Percentiles rank a stretch among this genome's conserved stretches.
These are phyloP conservation scores for Lepidotrigona ventralis DNA, from an alignment of 1,140 invertebrate genomes.

Conservation along the genomic window DNA sequence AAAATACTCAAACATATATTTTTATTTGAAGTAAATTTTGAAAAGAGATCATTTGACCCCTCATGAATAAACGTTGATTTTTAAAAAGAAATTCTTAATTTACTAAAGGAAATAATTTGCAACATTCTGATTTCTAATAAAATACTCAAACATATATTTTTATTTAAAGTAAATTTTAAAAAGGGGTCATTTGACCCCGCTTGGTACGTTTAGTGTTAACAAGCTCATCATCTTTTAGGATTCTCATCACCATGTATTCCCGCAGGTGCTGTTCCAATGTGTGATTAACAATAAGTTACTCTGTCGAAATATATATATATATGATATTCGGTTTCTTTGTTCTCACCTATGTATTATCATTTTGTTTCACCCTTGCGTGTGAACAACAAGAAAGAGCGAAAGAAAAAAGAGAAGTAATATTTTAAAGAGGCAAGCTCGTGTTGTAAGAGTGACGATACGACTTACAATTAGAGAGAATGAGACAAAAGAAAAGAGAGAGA, in stretches of 20 bases:
- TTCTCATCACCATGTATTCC: neutral
- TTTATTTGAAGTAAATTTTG: too few species aligned
- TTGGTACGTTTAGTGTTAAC: too few species aligned
- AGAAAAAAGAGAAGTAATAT: slow-evolving; percentile 22
- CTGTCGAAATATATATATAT: too few species aligned
- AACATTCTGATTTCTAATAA: too few species aligned
- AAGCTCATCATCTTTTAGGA: slow-evolving; percentile 19
- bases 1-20: too few species aligned
- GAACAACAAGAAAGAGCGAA: neutral
- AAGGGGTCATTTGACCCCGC: too few species aligned
- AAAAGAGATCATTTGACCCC: too few species aligned
- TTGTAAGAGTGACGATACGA: slow-evolving; percentile 35
- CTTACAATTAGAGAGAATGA: slow-evolving; percentile 10
- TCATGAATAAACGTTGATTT: too few species aligned
- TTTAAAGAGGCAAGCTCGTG: slow-evolving; percentile 58
- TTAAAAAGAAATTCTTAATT: too few species aligned
- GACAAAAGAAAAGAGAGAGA: slow-evolving; percentile 35
- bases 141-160: too few species aligned
- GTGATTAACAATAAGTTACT: neutral
- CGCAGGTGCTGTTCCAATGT: slow-evolving; percentile 11
- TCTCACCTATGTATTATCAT: slow-evolving; percentile 37
- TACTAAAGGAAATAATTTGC: too few species aligned
- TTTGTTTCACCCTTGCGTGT: slow-evolving; percentile 23
- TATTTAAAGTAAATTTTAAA: too few species aligned
- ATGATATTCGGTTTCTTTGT: neutral